Conservation (phyloP, 2,888 invertebrate species). For the Creontiades dilutus region DNA sequence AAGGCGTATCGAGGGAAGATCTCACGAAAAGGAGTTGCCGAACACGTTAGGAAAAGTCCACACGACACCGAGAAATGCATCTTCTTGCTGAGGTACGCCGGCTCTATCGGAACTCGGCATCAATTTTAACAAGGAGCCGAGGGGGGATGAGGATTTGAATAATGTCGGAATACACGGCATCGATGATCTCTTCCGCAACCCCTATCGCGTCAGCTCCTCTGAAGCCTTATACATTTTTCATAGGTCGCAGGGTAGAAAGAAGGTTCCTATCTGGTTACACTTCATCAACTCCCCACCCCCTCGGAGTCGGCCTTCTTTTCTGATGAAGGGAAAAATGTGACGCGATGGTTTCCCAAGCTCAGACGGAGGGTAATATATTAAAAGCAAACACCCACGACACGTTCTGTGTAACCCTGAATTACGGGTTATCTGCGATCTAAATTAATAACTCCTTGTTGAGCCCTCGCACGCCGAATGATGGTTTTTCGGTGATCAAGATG, state of each 20-base stretch:
- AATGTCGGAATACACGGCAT: constrained; percentile 64
- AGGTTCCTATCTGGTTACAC: constrained; percentile 64
- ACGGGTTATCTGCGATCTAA: constrained; percentile 52
- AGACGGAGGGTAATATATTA: constrained; percentile 57
- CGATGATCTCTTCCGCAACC: constrained; percentile 61
- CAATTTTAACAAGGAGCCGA: constrained; percentile 54
- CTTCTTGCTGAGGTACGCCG: constrained; percentile 43
- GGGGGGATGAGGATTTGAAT: constrained; percentile 48
- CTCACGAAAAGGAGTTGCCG: constrained; percentile 70
- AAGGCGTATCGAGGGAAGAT: constrained; percentile 27
- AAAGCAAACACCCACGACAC: constrained; percentile 53
- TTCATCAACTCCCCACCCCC: constrained; percentile 53
- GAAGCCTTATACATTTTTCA: constrained; percentile 58
- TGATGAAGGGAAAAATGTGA: constrained; percentile 38
- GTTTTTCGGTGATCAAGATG: constrained; percentile 54
- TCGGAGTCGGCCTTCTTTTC: constrained; percentile 28
- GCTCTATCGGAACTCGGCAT: constrained; percentile 8
- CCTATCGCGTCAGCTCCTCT: constrained; percentile 43
- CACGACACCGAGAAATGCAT: constrained; percentile 71
- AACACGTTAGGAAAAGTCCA: constrained; percentile 68
- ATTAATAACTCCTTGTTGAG: constrained; percentile 61
- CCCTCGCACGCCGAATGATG: constrained; percentile 1
- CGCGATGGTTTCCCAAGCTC: constrained; percentile 7
- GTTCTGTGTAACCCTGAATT: constrained; percentile 35
- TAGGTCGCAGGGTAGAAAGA: constrained; percentile 44